Percentiles rank a stretch among this genome's conserved stretches.
phyloP scores from a whole-genome alignment of 2,888 invertebrate genomes.

The Nudaria mundana region DNA sequence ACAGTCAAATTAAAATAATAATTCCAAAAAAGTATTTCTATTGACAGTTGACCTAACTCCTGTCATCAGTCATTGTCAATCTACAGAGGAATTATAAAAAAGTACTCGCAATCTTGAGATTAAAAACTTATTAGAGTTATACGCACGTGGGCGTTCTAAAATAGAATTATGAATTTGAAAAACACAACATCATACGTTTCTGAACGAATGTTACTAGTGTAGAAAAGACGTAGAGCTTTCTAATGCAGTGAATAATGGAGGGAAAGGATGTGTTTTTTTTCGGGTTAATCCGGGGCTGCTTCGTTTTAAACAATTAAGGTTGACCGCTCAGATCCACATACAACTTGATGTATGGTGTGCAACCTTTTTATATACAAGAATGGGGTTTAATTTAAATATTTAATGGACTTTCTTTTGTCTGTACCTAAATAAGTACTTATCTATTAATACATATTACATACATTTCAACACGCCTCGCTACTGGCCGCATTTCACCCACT shows the following conservation, averaged over 20 bases:
- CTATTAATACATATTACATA: no score
- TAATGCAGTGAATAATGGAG: conserved; percentile 27
- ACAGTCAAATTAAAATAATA: background rate
- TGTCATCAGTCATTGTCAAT: conserved; percentile 26
- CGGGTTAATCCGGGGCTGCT: conserved; percentile 46
- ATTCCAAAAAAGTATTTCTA: background rate
- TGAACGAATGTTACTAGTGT: conserved; percentile 2
- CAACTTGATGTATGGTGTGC: conserved; percentile 48
- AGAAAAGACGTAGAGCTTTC: conserved; percentile 13
- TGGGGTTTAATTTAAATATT: no score
- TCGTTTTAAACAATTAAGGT: conserved; percentile 71
- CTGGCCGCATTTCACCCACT: no score
- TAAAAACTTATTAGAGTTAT: conserved; percentile 25
- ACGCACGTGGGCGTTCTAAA: conserved; percentile 25
- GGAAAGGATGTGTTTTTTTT: conserved; percentile 35
- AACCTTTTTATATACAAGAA: conserved; percentile 27
- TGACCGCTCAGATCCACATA: conserved; percentile 58
- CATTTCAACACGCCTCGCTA: no score
- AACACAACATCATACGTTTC: background rate
- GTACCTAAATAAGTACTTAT: no score
- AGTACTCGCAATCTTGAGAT: conserved; percentile 30
- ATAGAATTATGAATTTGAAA: conserved; percentile 12
- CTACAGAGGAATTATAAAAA: no score
- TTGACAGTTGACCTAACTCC: conserved; percentile 14
- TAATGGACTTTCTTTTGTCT: no score